Evolutionary conservation across 1,140 invertebrate genomes (phyloP), one percentile per base, ranked within the genome.

Genomic region (Diorhabda elongata): DNA sequence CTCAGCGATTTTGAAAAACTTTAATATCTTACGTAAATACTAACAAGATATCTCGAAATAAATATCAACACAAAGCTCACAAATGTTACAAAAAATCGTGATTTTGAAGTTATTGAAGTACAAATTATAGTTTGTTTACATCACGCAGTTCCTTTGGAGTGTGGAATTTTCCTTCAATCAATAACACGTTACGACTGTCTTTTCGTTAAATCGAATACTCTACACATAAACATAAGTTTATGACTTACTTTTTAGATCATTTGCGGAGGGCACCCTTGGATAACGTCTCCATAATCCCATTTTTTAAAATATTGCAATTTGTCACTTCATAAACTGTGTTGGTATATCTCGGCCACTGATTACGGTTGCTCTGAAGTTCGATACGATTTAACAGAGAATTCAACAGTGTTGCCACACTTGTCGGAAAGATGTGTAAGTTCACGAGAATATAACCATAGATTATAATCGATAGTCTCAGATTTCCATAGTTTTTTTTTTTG

Each of bases 251-350:
- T 71, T 65, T 56, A 75, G 72, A 41, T 75, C 72, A 61, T 26
- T 74, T 5, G 67, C 69, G 6, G 74, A 75, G 44, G 74, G 74
- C 9, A 75, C 70, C 7, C 72, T 44, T 5, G 72, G 74, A 44
- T 72, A 69, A 7, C 70, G 69, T 61, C 72, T 62, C 74, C 74
- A 75, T 26, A 72, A 52, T 42, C 74, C 74, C 74, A 75, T 75
- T 3, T 26, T 70, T 52, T 45, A 26, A 4, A 52, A 52, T n/a
- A 52, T 52, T 52, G 4, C 47, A 52, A 52, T n/a, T 52, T 52
- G 47, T 4, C n/a, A 52, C n/a, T 52, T 52, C 47, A 8, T 52
- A 3, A 52, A 52, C 6, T n/a, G 47, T 52, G 47, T 26, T 26
- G 26, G 26, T 26, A 26, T 26, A 26, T 26, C 26, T 26, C 26